Evolutionary conservation across 2,113 vertebrate genomes (phyloP).

Genomic region (Rhinichthys klamathensis): DNA sequence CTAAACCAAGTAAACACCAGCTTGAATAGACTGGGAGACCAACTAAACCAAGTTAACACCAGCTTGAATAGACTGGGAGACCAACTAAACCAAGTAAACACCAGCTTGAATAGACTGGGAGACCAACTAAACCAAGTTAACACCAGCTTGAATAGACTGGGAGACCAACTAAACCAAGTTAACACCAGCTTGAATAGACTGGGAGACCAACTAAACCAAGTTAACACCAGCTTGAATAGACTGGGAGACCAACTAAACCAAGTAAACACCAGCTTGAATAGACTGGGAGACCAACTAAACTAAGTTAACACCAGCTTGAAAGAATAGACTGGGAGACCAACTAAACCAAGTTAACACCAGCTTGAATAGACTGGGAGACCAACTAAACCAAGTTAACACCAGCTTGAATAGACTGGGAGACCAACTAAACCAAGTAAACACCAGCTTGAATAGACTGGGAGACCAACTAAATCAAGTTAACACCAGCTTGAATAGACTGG

Average conservation of each 20-base stretch:
- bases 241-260: neutral
- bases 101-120: neutral
- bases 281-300: neutral
- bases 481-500: neutral
- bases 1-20: neutral
- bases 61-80: neutral
- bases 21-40: neutral
- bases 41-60: neutral
- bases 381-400: neutral
- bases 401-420: neutral
- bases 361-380: neutral
- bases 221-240: accelerated
- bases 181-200: neutral
- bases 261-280: neutral
- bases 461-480: neutral
- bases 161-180: neutral
- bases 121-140: neutral
- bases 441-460: neutral
- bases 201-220: neutral
- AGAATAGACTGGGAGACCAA: neutral
- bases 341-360: neutral
- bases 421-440: neutral
- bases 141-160: accelerated
- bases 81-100: neutral
- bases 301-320: neutral